Evolutionary conservation across 2,888 invertebrate genomes (phyloP).

Genomic region (Athalia circularis): DNA sequence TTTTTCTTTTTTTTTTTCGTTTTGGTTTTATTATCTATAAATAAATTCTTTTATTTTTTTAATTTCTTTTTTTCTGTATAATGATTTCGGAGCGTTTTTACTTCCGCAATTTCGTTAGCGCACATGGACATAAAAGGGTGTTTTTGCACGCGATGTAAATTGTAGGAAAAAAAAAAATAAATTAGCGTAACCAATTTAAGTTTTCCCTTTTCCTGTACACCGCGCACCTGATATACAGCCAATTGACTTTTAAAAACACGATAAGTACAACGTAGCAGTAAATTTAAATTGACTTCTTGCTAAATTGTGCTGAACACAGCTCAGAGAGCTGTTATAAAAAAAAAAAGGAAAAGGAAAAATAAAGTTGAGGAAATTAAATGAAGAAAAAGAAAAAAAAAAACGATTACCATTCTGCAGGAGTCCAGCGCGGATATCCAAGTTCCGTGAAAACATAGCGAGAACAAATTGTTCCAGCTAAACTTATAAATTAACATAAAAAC

Average conservation of each 20-base stretch:
- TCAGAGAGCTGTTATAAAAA: background rate
- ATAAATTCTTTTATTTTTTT: constrained; percentile 47
- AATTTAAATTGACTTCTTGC: constrained; percentile 15
- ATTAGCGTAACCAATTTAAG: too few species aligned
- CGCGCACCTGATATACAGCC: too few species aligned
- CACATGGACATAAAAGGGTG: too few species aligned
- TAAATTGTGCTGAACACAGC: constrained; percentile 8
- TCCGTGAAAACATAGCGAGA: background rate
- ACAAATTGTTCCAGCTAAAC: constrained; percentile 25
- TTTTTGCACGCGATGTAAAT: too few species aligned
- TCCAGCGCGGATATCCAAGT: background rate
- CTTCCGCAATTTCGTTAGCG: too few species aligned
- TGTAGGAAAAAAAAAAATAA: too few species aligned
- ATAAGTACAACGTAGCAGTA: background rate
- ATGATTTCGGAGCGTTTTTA: background rate
- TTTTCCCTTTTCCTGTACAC: too few species aligned
- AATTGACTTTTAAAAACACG: background rate
- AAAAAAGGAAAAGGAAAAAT: too few species aligned
- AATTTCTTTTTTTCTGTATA: constrained; percentile 14
- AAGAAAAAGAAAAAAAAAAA: too few species aligned
- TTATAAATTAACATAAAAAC: background rate
- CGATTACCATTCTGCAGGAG: background rate
- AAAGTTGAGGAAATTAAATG: too few species aligned
- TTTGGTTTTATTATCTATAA: background rate
- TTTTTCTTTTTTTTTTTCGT: constrained; percentile 33